Evolutionary conservation across 2,113 vertebrate genomes (phyloP).

Genomic region (Cryptotis parvus): DNA sequence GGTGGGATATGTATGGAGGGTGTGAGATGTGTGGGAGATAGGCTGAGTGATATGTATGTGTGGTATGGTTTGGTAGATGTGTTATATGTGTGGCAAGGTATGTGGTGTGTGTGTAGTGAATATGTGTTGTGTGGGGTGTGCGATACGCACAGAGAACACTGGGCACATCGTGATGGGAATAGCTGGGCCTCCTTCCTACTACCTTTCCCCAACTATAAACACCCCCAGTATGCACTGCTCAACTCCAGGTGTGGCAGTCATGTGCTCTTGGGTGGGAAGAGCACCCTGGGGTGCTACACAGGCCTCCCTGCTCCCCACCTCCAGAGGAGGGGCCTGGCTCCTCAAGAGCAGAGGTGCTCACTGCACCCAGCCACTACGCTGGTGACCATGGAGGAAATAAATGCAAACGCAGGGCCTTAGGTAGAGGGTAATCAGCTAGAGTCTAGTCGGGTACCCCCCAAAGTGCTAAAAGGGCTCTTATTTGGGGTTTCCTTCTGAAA

Average conservation of each 20-base stretch:
- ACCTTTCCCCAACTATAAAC: neutral
- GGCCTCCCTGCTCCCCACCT: neutral
- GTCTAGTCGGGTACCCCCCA: neutral
- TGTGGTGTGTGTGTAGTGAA: fast-evolving
- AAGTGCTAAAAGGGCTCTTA: neutral
- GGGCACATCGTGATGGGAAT: neutral
- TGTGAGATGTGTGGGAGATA: no score
- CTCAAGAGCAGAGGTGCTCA: neutral
- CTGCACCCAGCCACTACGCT: neutral
- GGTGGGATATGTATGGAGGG: no score
- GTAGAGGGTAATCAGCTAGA: neutral
- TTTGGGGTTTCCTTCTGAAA: neutral
- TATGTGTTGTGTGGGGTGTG: neutral
- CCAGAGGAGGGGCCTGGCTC: neutral
- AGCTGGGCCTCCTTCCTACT: neutral
- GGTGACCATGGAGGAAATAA: neutral
- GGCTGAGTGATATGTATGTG: no score
- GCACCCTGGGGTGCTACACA: neutral
- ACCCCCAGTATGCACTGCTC: fast-evolving
- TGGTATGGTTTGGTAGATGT: no score
- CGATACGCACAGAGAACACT: fast-evolving
- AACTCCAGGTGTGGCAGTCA: neutral
- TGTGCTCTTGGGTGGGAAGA: neutral
- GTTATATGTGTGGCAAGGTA: no score
- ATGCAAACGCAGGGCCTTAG: neutral